Conservation (phyloP, 2,888 invertebrate species). For the Heliconius aoede region DNA sequence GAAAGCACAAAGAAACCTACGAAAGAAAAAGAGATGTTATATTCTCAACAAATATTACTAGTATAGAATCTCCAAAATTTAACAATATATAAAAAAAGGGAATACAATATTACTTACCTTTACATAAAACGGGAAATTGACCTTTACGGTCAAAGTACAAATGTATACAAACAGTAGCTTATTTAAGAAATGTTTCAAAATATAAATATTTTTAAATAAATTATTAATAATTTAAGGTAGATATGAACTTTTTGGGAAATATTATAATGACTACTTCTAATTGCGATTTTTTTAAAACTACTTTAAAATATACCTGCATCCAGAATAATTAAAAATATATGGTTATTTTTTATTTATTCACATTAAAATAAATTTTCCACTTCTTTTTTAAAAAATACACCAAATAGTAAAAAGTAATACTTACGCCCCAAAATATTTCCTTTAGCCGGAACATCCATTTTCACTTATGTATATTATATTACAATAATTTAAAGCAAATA, state of each 20-base stretch:
- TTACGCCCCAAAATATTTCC: conserved; percentile 85
- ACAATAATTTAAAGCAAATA: not conserved
- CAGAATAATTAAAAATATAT: not conserved
- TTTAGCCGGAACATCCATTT: conserved; percentile 82
- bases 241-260: not conserved
- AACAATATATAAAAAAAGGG: not conserved
- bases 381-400: no score
- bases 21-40: not conserved
- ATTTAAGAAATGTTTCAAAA: not conserved
- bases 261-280: not conserved
- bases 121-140: not conserved
- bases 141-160: not conserved
- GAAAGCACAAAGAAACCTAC: not conserved
- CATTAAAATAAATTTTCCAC: not conserved
- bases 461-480: conserved; percentile 28
- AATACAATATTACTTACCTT: not conserved
- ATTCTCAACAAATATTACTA: not conserved
- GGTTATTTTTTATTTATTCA: not conserved
- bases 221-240: not conserved
- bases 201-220: not conserved
- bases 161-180: not conserved
- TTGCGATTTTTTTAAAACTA: not conserved
- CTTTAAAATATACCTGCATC: not conserved
- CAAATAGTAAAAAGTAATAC: conserved; percentile 54
- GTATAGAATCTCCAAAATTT: not conserved